Evolutionary conservation across 2,888 invertebrate species (phyloP).

Genomic region (Meloe dianella): DNA sequence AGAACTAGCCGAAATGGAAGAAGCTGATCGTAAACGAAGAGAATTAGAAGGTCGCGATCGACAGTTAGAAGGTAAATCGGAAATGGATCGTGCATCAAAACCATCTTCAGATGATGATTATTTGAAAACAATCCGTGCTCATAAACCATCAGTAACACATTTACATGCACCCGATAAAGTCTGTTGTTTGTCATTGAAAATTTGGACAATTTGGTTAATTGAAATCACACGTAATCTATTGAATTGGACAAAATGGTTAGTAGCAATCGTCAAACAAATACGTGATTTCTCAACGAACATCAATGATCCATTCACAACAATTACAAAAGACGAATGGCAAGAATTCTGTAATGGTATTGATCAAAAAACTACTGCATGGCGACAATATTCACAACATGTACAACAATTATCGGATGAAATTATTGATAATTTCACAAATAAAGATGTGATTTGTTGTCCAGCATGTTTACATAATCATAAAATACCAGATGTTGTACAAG

Average conservation of each 20-base stretch:
- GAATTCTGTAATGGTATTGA: constrained; percentile 50
- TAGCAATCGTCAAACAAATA: constrained; percentile 47
- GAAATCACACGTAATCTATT: constrained; percentile 55
- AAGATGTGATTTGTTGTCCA: constrained; percentile 52
- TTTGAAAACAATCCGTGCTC: constrained; percentile 28
- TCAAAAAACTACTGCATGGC: constrained; percentile 50
- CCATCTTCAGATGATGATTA: constrained; percentile 7
- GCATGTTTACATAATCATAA: constrained; percentile 53
- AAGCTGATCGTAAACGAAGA: constrained; percentile 12
- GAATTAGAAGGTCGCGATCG: constrained; percentile 17
- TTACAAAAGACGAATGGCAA: constrained; percentile 50
- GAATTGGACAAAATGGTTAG: constrained; percentile 54
- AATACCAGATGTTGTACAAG: constrained; percentile 50
- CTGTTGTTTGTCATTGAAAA: constrained; percentile 54
- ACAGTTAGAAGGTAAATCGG: constrained; percentile 15
- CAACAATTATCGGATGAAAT: constrained; percentile 52
- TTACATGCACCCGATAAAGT: constrained; percentile 52
- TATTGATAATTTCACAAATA: constrained; percentile 49
- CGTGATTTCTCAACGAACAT: constrained; percentile 49
- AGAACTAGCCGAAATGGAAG: constrained; percentile 16
- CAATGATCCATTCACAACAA: constrained; percentile 45
- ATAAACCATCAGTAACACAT: constrained; percentile 45
- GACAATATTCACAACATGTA: constrained; percentile 53
- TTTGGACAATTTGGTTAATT: constrained; percentile 54
- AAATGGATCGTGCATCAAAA: constrained; percentile 10